Conservation (phyloP, 2,113 vertebrate genomes). For the Brevimyrus niger region DNA sequence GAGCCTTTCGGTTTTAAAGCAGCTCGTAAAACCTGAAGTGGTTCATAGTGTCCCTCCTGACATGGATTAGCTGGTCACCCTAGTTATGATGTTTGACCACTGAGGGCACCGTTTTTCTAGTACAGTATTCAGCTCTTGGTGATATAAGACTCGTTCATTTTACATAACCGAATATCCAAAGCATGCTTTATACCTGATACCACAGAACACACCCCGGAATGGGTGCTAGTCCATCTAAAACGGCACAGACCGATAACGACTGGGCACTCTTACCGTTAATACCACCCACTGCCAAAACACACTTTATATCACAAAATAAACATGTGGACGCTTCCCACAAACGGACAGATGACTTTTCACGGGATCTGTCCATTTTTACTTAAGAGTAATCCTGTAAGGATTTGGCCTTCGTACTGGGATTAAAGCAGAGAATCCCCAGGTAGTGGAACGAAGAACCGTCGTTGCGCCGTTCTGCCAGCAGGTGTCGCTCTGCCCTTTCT, state of each 20-base stretch:
- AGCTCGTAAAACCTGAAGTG: too few species aligned
- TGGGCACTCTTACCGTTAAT: neutral
- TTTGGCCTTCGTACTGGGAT: neutral
- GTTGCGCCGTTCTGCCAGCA: conserved; percentile 14
- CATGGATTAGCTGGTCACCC: too few species aligned
- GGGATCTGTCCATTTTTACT: neutral
- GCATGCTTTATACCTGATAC: neutral
- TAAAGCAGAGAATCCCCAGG: neutral
- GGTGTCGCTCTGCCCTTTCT: conserved; percentile 29
- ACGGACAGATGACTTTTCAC: neutral
- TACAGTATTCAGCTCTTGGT: neutral
- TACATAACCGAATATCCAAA: neutral
- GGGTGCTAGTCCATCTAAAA: neutral
- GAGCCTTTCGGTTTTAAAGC: too few species aligned
- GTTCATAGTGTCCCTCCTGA: too few species aligned
- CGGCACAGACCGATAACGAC: neutral
- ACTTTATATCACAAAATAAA: neutral
- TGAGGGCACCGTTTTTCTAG: neutral
- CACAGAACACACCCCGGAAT: neutral
- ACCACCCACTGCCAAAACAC: neutral
- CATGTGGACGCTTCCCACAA: neutral
- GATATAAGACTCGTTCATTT: neutral
- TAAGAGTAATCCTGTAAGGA: neutral
- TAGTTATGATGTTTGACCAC: neutral
- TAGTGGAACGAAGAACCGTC: neutral